Evolutionary conservation across 2,797 vertebrate genomes (phyloP).

Genomic region (Argya squamiceps): DNA sequence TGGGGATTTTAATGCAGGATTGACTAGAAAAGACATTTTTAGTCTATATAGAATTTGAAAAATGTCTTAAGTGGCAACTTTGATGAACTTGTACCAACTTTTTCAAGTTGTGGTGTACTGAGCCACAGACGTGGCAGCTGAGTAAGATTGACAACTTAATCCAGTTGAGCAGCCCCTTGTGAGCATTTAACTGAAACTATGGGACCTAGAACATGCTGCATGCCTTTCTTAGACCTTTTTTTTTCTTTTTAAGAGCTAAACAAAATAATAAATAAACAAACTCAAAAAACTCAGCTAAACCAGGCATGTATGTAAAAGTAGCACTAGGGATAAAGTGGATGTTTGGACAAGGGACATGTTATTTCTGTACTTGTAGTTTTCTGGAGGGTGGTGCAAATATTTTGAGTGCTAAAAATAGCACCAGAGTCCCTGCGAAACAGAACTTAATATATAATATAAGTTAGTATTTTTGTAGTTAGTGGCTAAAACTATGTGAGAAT

Average conservation of each 20-base stretch:
- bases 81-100: background rate
- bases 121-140: fast-evolving
- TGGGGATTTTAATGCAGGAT: background rate
- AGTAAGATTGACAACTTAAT: background rate
- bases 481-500: background rate
- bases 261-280: background rate
- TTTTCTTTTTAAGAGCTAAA: background rate
- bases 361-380: constrained; percentile 9
- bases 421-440: background rate
- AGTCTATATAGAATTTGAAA: background rate
- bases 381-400: background rate
- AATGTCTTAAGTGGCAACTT: background rate
- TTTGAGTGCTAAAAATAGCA: background rate
- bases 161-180: background rate
- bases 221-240: background rate
- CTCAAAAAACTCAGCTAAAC: background rate
- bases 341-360: background rate
- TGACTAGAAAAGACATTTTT: background rate
- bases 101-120: background rate
- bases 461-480: background rate
- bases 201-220: background rate
- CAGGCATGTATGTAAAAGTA: background rate
- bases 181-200: background rate
- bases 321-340: background rate
- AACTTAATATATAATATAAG: background rate